phyloP scores from a whole-genome alignment of 2,888 invertebrate species.

The Pollenia griseotomentosa region DNA sequence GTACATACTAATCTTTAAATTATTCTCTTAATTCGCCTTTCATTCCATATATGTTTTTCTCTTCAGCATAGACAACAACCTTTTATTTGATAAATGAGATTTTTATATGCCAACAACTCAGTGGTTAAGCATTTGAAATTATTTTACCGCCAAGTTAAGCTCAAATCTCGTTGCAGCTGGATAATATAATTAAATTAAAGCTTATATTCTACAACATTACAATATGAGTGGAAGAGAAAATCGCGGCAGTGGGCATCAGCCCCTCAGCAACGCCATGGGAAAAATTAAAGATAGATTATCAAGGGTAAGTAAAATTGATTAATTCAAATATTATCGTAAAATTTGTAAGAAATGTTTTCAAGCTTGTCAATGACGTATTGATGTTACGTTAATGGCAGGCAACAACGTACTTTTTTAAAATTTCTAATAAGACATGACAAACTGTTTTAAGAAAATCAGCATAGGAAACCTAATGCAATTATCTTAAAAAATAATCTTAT shows the following conservation, averaged over 20 bases:
- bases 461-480: too few relatives aligned
- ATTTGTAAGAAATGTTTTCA: too few relatives aligned
- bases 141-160: conserved; percentile 34
- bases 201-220: conserved; percentile 25
- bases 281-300: conserved; percentile 83
- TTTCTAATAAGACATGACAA: too few relatives aligned
- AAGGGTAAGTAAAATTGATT: conserved; percentile 77
- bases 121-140: conserved; percentile 43
- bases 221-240: conserved; percentile 84
- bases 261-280: conserved; percentile 82
- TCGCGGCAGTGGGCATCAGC: conserved; percentile 80
- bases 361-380: too few relatives aligned
- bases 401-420: too few relatives aligned
- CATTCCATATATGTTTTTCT: conserved; percentile 14
- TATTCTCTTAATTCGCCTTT: neutral
- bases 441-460: too few relatives aligned
- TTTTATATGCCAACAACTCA: conserved; percentile 43
- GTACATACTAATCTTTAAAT: neutral
- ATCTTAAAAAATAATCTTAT: too few relatives aligned
- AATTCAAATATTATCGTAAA: neutral
- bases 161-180: neutral
- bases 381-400: too few relatives aligned
- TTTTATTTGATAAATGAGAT: conserved; percentile 26
- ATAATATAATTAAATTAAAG: conserved; percentile 10
- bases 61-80: conserved; percentile 66